These are phyloP conservation scores for Leptura quadrifasciata DNA, from an alignment of 2,888 invertebrate genomes.

Conservation along the genomic window DNA sequence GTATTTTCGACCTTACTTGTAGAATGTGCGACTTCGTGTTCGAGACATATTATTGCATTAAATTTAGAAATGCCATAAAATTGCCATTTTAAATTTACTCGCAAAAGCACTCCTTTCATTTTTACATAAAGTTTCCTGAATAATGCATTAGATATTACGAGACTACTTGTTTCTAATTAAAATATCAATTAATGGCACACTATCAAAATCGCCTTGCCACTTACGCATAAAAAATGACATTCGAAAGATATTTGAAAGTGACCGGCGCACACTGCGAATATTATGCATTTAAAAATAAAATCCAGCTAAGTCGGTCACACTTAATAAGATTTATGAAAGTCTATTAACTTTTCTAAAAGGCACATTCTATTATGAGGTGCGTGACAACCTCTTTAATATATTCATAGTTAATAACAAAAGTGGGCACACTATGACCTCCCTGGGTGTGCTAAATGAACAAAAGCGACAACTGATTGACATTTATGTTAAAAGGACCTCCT, in stretches of 20 bases:
- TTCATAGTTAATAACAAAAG: slow-evolving; percentile 59
- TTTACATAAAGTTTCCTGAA: slow-evolving; percentile 29
- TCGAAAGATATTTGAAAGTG: slow-evolving; percentile 32
- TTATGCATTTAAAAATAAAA: slow-evolving; percentile 18
- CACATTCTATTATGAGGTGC: slow-evolving; percentile 45
- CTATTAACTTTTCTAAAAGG: slow-evolving; percentile 37
- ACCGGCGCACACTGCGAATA: slow-evolving; percentile 18
- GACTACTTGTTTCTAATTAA: slow-evolving; percentile 12
- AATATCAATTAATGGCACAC: neutral
- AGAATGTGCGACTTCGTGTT: neutral
- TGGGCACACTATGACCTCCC: slow-evolving; percentile 59
- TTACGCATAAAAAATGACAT: slow-evolving; percentile 14
- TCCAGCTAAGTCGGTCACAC: slow-evolving; percentile 32
- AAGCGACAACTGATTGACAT: slow-evolving; percentile 67
- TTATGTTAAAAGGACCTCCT: slow-evolving; percentile 45
- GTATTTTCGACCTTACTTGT: neutral
- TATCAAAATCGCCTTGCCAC: neutral
- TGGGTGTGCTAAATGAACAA: slow-evolving; percentile 65
- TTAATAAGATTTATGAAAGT: slow-evolving; percentile 42
- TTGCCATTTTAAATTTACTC: neutral
- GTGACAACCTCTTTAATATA: slow-evolving; percentile 58
- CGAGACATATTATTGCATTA: neutral
- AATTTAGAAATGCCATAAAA: slow-evolving; percentile 11
- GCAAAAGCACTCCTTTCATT: neutral
- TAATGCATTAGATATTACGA: slow-evolving; percentile 15